phyloP scores from a whole-genome alignment of 92 coral and sea anemone genomes.

The Heteractis magnifica region DNA sequence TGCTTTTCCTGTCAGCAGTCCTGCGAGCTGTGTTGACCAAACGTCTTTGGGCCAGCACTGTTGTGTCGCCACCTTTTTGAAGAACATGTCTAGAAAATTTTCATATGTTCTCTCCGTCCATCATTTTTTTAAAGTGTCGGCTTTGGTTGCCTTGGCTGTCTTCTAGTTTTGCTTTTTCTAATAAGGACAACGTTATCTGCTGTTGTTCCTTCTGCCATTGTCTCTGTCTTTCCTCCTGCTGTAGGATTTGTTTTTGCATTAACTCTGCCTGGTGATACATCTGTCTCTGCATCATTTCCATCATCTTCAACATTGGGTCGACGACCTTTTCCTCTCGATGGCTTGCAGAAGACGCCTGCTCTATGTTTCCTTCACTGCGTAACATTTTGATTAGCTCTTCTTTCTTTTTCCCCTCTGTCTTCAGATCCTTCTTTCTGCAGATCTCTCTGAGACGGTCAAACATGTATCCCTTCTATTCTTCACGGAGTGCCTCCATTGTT shows the following conservation, averaged over 20 bases:
- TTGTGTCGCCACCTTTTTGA: constrained; percentile 25
- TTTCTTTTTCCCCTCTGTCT: constrained; percentile 8
- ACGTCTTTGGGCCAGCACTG: constrained; percentile 29
- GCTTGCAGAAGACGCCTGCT: background rate
- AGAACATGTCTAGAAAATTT: constrained; percentile 32
- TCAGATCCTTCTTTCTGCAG: background rate
- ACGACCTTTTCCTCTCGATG: background rate
- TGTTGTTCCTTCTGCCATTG: constrained; percentile 7
- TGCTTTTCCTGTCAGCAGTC: constrained; percentile 39
- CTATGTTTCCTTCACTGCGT: background rate
- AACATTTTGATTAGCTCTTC: background rate
- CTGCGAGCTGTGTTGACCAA: constrained; percentile 40
- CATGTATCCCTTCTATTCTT: background rate
- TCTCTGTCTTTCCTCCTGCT: background rate
- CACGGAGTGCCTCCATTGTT: background rate
- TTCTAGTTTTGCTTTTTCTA: background rate
- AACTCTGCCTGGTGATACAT: background rate
- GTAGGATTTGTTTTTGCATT: constrained; percentile 4
- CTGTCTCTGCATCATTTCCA: background rate
- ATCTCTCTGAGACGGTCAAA: background rate
- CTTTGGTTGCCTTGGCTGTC: constrained; percentile 1
- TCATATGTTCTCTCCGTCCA: constrained; percentile 36
- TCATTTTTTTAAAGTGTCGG: constrained; percentile 22
- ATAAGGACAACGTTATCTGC: background rate
- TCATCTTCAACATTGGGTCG: background rate